Base-by-base conservation (phyloP, 2,113 vertebrate species). In the Psophia crepitans region DNA sequence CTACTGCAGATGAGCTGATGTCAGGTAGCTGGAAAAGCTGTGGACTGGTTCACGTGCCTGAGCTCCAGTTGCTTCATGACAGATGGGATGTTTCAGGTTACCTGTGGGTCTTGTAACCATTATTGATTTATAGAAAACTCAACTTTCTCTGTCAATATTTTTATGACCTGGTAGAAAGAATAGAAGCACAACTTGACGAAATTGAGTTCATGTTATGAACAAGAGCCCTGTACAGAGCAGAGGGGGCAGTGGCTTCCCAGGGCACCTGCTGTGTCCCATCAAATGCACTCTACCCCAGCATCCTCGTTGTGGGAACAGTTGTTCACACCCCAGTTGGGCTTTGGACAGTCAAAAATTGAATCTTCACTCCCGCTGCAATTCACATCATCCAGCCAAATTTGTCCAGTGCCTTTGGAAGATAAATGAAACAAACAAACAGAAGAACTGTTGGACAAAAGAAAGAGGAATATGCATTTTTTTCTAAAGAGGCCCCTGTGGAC, bases 291-390 rank as follows among this genome's bases (percentile, higher is more conserved):
- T 58, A 99, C 94, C 0, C 98, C 99, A 1, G 89, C 98, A 0
- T 99, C 99, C 87, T 99, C 99, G 0, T 0, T 9, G 87, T 99
- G 99, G 5, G 8, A 3, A 71, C 99, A 99, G 97, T 99, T 98
- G 75, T 98, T 87, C 2, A 14, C 0, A 3, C 98, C 99, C 86
- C 98, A 94, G 48, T 0, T 2, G 0, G 0, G 7, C 79, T 98
- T 98, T 1, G 0, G 2, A 19, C 99, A 99, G 4, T n/a, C 14
- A 3, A 90, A 96, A 66, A 99, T 92, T 8, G 73, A 90, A 0
- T 0, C 0, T 94, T 99, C 99, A 3, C 3, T 35, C 26, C 99
- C 99, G 0, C 0, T 12, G 87, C 99, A 99, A 0, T 0, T 12
- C 39, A 99, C 78, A 0, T 99, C 70, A 18, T 99, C 99, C 88